phyloP scores from a whole-genome alignment of 1,140 invertebrate genomes.

The Trichoplusia ni region DNA sequence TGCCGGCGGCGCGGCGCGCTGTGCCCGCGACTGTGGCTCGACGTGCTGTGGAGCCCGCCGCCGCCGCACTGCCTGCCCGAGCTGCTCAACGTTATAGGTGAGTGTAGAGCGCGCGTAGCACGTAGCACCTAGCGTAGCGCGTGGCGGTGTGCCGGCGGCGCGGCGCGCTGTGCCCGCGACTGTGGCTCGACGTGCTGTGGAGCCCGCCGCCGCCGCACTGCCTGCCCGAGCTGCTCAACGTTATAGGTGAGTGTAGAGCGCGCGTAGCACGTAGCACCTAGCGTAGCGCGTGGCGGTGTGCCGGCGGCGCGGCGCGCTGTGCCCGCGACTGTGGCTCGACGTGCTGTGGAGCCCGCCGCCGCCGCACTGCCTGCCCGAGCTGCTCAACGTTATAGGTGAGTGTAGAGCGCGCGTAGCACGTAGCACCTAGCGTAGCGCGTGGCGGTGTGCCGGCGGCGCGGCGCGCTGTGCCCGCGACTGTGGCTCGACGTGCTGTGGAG shows the following conservation, averaged over 20 bases:
- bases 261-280: neutral
- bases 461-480: neutral
- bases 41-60: constrained; percentile 89
- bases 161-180: constrained; percentile 88
- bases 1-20: constrained; percentile 91
- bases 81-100: constrained; percentile 87
- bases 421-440: too few relatives aligned
- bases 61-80: constrained; percentile 85
- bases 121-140: constrained; percentile 83
- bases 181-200: constrained; percentile 94
- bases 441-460: too few relatives aligned
- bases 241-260: constrained; percentile 82
- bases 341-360: neutral
- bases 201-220: constrained; percentile 85
- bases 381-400: neutral
- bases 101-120: neutral
- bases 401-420: too few relatives aligned
- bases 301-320: too few relatives aligned
- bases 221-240: constrained; percentile 86
- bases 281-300: too few relatives aligned
- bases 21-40: constrained; percentile 92
- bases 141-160: constrained; percentile 90
- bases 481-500: neutral
- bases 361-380: neutral
- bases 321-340: neutral